These are phyloP conservation scores for Scomber japonicus DNA, from an alignment of 2,113 vertebrate species.

Conservation along the genomic window DNA sequence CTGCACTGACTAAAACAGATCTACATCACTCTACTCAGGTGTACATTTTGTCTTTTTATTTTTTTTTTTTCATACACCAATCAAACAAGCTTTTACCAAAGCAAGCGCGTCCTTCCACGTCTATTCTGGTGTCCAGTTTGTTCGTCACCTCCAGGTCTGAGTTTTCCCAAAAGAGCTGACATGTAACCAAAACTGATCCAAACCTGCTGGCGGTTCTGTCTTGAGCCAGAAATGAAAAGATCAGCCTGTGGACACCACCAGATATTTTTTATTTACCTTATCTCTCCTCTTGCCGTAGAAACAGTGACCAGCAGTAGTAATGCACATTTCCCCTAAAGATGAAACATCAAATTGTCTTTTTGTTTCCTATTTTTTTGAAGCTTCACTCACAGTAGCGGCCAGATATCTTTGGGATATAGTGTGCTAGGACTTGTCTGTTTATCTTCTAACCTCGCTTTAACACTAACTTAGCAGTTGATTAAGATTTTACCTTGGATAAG, in stretches of 20 bases:
- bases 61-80: neutral
- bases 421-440: constrained; percentile 26
- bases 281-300: neutral
- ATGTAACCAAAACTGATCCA: neutral
- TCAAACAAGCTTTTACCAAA: constrained; percentile 8
- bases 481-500: constrained; percentile 27
- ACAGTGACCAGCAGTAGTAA: neutral
- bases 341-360: constrained; percentile 8
- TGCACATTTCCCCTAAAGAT: constrained; percentile 13
- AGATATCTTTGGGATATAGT: constrained; percentile 33
- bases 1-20: constrained; percentile 9
- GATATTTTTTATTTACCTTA: neutral
- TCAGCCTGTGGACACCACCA: neutral
- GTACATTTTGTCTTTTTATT: neutral
- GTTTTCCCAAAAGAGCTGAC: neutral
- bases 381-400: constrained; percentile 2
- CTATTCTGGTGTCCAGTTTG: neutral
- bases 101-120: neutral
- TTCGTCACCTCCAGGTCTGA: neutral
- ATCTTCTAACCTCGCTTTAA: constrained; percentile 70
- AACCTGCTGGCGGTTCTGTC: neutral
- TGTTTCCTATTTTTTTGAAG: neutral
- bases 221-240: neutral
- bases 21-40: constrained; percentile 39
- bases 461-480: constrained; percentile 69